Conservation (phyloP, 2,888 invertebrate genomes). For the Ditula angustiorana region DNA sequence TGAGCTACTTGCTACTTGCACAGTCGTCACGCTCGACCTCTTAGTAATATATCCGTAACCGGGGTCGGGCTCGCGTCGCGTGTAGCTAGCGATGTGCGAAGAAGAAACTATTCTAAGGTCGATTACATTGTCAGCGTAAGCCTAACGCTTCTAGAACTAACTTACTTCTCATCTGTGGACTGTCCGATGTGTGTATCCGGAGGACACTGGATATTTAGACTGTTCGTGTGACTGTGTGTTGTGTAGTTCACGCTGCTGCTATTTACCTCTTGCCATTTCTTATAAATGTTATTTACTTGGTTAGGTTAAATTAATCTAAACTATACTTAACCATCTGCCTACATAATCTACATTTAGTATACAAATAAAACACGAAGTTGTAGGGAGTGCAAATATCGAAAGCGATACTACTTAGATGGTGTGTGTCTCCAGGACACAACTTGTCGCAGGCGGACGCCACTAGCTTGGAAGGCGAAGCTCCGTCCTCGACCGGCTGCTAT, state of each 20-base stretch:
- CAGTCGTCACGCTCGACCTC: conserved; percentile 79
- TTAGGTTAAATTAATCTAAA: conserved; percentile 45
- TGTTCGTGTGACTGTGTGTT: conserved; percentile 82
- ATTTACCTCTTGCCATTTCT: conserved; percentile 61
- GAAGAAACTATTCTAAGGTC: conserved; percentile 84
- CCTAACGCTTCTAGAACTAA: conserved; percentile 83
- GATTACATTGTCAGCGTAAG: conserved; percentile 84
- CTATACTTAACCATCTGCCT: conserved; percentile 35
- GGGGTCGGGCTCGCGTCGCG: conserved; percentile 79
- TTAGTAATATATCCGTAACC: conserved; percentile 73
- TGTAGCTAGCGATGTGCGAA: conserved; percentile 84
- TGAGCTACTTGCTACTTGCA: conserved; percentile 83
- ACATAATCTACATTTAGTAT: conserved; percentile 28
- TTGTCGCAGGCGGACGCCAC: conserved; percentile 95
- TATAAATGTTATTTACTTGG: conserved; percentile 62
- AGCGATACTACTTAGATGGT: conserved; percentile 80
- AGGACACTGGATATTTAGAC: conserved; percentile 79
- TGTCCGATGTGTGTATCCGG: conserved; percentile 81
- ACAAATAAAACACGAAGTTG: conserved; percentile 40
- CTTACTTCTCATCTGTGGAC: conserved; percentile 70
- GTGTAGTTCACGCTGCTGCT: conserved; percentile 80
- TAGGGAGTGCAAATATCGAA: conserved; percentile 58
- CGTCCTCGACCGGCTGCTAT: conserved; percentile 91
- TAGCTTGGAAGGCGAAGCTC: conserved; percentile 92
- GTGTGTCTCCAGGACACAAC: conserved; percentile 93